Base-by-base conservation (phyloP, 2,113 vertebrate species). In the Irena cyanogastra region DNA sequence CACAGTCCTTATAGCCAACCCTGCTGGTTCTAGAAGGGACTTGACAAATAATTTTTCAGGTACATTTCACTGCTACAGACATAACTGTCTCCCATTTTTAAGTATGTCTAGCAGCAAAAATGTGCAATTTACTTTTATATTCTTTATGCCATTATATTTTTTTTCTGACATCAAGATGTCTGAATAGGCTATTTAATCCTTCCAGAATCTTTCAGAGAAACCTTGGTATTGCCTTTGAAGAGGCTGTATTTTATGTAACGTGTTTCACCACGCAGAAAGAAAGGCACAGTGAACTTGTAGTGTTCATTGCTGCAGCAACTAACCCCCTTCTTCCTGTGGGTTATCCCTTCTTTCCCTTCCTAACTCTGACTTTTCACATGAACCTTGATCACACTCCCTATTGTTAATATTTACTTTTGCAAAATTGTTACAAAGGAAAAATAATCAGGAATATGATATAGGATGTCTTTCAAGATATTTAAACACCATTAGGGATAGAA, bases 201-300 rank as follows among this genome's bases (percentile, higher is more conserved):
- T 87, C 74, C 60, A 91, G 44, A 14, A 82, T 83, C 92, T 77
- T 91, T 94, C 91, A 93, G 72, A 78, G 27, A 90, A 93, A 68
- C 81, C 53, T 68, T 90, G 61, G 37, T 28, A 16, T 45, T 76
- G 24, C 74, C 56, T 45, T 42, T 66, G 75, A 72, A 86, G 54
- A 89, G 33, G 49, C 22, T 77, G 15, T 66, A 54, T 86, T 92
- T 83, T 86, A 85, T 31, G 35, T 31, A 70, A 66, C 5, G 26
- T 28, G 50, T 45, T 76, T 86, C 76, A 69, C 45, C 26, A 65
- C 0, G 12, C 6, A 76, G 68, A 90, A 90, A 31, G 23, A 86
- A 69, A 72, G 70, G 13, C 15, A 74, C 7, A 86, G 52, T 66
- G 76, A 93, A 71, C 33, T 81, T 52, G 14, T 35, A 50, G 14